Base-by-base conservation (phyloP, 2,888 invertebrate species). In the Nomada fabriciana region DNA sequence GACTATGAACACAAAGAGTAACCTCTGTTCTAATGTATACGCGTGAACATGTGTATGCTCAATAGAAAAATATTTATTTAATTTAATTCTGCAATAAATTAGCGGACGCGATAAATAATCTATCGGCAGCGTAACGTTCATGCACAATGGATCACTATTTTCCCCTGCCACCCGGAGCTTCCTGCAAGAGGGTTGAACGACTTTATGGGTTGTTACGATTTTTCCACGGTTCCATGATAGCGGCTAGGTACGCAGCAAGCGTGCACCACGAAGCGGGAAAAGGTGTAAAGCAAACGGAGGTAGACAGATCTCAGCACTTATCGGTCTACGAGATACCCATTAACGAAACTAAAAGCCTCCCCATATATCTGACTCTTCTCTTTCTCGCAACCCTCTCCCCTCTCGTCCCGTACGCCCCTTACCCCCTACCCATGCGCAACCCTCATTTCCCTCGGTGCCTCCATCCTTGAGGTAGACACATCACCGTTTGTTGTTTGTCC, bases 331-430 rank as follows among this genome's bases (percentile, higher is more conserved):
- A 93, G 93, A 93, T 93, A 93, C 89, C 93, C 93, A 94, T 94
- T 94, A 94, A 93, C 93, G 93, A 93, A 94, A 93, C 93, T 94
- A 94, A 94, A 93, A 94, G 93, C 93, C 92, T 93, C 91, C 91
- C 93, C 92, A 93, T 93, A 94, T 93, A 93, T 93, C 91, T 90
- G 88, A 85, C 88, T 87, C 90, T 83, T 93, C 91, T 89, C 88
- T 88, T 89, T 86, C 90, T 82, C 71, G 86, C 89, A 90, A 89
- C 90, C 91, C 91, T 91, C 89, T 81, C 87, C 85, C 84, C 70
- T 82, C 29, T 15, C 29, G 75, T 80, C 74, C 75, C 71, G 75
- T 5, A 36, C 67, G 0, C 65, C 42, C 73, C 69, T 72, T 43
- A 52, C 67, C 60, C 43, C 61, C 47, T 65, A 43, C 70, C 64